Evolutionary conservation across 2,797 vertebrate genomes (phyloP).

Genomic region (Takifugu ocellatus): DNA sequence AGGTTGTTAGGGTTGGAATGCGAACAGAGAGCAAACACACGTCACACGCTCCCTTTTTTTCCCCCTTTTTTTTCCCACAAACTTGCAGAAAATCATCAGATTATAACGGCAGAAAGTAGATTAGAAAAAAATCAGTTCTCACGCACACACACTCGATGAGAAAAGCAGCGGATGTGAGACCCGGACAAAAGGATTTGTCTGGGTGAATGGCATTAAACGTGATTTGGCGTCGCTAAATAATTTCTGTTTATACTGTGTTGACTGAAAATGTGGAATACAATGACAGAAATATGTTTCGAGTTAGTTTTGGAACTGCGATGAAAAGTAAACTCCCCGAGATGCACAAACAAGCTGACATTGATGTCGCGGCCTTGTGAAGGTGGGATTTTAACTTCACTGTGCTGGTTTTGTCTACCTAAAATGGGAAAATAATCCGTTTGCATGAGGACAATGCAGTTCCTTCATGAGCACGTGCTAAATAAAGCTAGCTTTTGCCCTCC

Average conservation of each 20-base stretch:
- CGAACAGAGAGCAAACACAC: conserved; percentile 63
- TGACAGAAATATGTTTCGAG: not conserved
- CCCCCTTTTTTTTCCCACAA: conserved; percentile 35
- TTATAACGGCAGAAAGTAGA: conserved; percentile 52
- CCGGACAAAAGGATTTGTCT: conserved; percentile 4
- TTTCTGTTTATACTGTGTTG: not conserved
- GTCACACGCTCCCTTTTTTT: conserved; percentile 51
- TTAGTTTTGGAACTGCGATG: not conserved
- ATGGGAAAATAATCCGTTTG: not conserved
- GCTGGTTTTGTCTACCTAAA: too few relatives aligned
- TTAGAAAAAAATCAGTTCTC: conserved; percentile 32
- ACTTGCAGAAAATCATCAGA: conserved; percentile 53
- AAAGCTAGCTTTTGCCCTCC: not conserved
- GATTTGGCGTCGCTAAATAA: conserved; percentile 6
- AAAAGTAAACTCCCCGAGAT: not conserved
- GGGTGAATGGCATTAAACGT: not conserved
- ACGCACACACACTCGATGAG: conserved; percentile 7
- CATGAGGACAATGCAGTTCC: not conserved
- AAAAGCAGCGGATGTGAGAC: conserved; percentile 1
- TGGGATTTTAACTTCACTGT: too few relatives aligned
- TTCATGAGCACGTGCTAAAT: not conserved
- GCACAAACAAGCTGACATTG: not conserved
- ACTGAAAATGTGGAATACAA: conserved; percentile 5
- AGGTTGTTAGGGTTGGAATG: conserved; percentile 71
- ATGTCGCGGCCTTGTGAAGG: too few relatives aligned